These are phyloP conservation scores for Cyclura pinguis DNA, from an alignment of 2,797 vertebrate genomes.

Conservation along the genomic window DNA sequence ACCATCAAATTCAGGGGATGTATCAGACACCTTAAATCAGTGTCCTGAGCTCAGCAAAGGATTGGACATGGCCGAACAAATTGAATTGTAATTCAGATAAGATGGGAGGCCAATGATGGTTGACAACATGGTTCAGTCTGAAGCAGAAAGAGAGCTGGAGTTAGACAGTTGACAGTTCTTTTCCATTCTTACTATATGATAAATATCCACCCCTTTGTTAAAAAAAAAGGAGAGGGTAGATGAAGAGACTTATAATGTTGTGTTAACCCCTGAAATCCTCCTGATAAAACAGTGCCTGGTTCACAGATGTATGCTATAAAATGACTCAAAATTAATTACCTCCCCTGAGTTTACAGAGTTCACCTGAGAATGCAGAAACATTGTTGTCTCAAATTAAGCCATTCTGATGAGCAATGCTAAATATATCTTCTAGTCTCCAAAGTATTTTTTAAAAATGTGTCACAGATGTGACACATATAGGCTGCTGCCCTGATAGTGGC, in stretches of 20 bases:
- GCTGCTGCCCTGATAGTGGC: no score
- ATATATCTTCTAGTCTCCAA: neutral
- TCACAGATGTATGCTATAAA: neutral
- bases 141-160: neutral
- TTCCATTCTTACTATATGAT: neutral
- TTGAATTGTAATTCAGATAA: no score
- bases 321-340: constrained; percentile 7
- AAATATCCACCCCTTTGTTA: neutral
- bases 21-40: neutral
- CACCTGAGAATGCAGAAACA: neutral
- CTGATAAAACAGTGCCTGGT: no score
- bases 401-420: neutral
- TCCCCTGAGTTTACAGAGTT: neutral
- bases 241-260: neutral
- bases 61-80: neutral
- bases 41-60: neutral
- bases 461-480: no score
- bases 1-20: neutral
- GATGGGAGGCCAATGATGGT: no score
- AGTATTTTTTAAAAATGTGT: neutral
- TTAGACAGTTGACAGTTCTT: neutral
- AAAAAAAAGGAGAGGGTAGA: neutral
- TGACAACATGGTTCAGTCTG: neutral
- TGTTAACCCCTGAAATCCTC: neutral
- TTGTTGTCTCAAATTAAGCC: neutral